phyloP scores from a whole-genome alignment of 2,888 invertebrate species.

The Melinaea menophilus region DNA sequence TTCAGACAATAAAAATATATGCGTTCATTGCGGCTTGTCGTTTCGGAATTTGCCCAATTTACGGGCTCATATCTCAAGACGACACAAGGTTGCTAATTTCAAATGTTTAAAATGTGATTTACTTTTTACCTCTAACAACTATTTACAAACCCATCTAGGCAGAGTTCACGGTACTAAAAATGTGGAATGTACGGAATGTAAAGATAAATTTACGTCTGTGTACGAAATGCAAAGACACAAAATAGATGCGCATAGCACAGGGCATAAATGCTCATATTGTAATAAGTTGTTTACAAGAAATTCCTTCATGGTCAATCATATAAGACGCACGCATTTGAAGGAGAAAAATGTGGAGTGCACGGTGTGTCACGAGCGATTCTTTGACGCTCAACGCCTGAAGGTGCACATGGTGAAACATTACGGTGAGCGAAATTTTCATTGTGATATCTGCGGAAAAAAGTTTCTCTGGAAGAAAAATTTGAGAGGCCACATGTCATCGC shows the following conservation, averaged over 20 bases:
- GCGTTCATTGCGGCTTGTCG: constrained; percentile 54
- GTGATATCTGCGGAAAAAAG: constrained; percentile 77
- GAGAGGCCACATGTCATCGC: constrained; percentile 69
- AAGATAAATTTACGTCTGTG: constrained; percentile 53
- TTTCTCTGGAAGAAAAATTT: constrained; percentile 78
- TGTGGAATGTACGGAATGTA: constrained; percentile 50
- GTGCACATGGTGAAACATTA: constrained; percentile 71
- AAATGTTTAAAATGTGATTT: constrained; percentile 49
- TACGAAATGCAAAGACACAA: constrained; percentile 56
- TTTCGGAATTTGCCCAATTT: constrained; percentile 56
- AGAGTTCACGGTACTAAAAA: constrained; percentile 50
- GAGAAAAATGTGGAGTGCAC: constrained; percentile 61
- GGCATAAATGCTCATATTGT: constrained; percentile 57
- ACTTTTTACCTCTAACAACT: constrained; percentile 42
- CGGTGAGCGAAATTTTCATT: constrained; percentile 72
- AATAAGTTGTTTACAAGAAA: constrained; percentile 54
- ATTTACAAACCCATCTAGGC: constrained; percentile 50
- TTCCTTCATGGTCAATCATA: constrained; percentile 56
- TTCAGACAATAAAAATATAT: constrained; percentile 54
- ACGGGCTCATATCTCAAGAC: constrained; percentile 49
- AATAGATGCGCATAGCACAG: constrained; percentile 47
- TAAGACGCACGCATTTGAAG: constrained; percentile 55
- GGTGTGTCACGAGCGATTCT: constrained; percentile 54
- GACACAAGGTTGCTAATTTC: constrained; percentile 44
- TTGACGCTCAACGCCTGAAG: constrained; percentile 52